Evolutionary conservation across 2,113 vertebrate species (phyloP).

Genomic region (Pan troglodytes): NHGRI_mPanTro3-v2.1_pri NC_072419.2:53848001-53848500

Average conservation of each 20-base stretch:
- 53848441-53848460: constrained; percentile 1
- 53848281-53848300: neutral
- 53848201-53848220: neutral
- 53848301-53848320: neutral
- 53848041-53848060: neutral
- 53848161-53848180: neutral
- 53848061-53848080: neutral
- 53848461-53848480: neutral
- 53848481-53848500: constrained; percentile 25
- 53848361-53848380: constrained; percentile 21
- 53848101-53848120: neutral
- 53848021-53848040: neutral
- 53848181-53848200: neutral
- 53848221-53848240: neutral
- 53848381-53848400: neutral
- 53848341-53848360: neutral
- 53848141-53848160: neutral
- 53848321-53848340: neutral
- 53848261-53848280: neutral
- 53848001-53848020: neutral
- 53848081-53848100: neutral
- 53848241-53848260: neutral
- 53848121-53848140: neutral
- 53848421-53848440: neutral
- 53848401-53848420: neutral